These are phyloP conservation scores for Virgularia gustaviana DNA, from an alignment of 92 coral and sea anemone genomes.

Conservation along the genomic window DNA sequence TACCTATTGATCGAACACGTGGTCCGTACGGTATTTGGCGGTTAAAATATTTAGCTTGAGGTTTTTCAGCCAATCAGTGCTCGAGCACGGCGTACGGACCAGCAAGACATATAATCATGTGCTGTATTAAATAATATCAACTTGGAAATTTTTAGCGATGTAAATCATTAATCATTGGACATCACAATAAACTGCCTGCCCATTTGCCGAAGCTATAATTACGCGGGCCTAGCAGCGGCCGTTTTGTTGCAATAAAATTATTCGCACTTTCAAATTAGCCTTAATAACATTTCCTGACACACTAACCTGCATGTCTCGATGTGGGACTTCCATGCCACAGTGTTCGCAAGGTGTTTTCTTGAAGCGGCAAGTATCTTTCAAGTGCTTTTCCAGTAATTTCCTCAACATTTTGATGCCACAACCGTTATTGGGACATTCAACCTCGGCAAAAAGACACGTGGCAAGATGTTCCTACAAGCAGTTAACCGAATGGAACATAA, in stretches of 20 bases:
- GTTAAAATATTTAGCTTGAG: neutral
- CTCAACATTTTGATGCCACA: constrained; percentile 52
- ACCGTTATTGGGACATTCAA: constrained; percentile 62
- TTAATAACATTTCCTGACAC: neutral
- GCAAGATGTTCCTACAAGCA: constrained; percentile 53
- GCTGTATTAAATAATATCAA: neutral
- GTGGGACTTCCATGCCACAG: constrained; percentile 51
- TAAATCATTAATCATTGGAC: no score
- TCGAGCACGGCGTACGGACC: no score
- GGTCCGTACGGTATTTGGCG: no score
- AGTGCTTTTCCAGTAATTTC: constrained; percentile 62
- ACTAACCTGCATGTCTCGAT: constrained; percentile 54
- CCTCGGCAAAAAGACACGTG: constrained; percentile 52
- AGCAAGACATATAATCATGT: neutral
- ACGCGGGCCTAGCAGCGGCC: no score
- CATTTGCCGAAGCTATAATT: no score
- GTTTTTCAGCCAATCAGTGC: neutral
- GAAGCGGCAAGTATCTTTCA: constrained; percentile 66
- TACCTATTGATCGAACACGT: no score
- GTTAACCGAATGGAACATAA: neutral
- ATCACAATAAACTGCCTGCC: no score
- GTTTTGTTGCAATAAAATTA: no score
- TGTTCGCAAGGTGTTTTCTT: constrained; percentile 58
- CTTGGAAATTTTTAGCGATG: no score
- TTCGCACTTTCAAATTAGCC: neutral